Base-by-base conservation (phyloP, 2,797 vertebrate species). In the Sus cebifrons region DNA sequence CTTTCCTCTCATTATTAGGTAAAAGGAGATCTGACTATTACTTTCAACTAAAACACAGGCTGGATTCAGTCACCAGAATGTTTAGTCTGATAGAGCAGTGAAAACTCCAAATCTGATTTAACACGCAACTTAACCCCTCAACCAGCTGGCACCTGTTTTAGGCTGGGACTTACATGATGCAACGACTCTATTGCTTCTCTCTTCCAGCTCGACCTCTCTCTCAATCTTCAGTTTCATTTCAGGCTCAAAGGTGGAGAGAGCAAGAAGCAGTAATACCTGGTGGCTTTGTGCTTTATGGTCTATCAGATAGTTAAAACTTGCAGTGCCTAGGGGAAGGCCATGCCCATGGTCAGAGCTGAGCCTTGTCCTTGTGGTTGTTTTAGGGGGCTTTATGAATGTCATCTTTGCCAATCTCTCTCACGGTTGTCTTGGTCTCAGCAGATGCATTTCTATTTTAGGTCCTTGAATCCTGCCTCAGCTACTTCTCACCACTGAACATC, bases 101-200 rank as follows among this genome's bases (percentile, higher is more conserved):
- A 65, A 94, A 96, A 93, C 9, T n/a, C 23, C 93, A 90, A 90
- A 87, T 52, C 77, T 88, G 58, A 78, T n/a, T 60, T 75, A 92
- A 68, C 56, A 2, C 32, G 27, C 11, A 86, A 70, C 7, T 58
- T 65, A n/a, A 79, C 6, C 17, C 49, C 56, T 94, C 68, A 49
- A 20, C 13, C n/a, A 96, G 64, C 60, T 86, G 64, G n/a, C 29
- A 21, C n/a, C 89, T 85, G 18, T 32, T 89, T 85, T 1, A 40
- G 54, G 17, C 56, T 49, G 17, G n/a, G 25, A 17, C 77, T 67
- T n/a, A 16, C 52, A 86, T 2, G 23, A 15, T 14, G 0, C 17
- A 36, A 44, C 20, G 36, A 9, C 21, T 89, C 62, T 54, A 5
- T 4, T 56, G 2, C n/a, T 70, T 40, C 58, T 75, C 16, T 20